These are phyloP conservation scores for Oceanodroma leucorhoa DNA, from an alignment of 2,797 vertebrate species.

Conservation along the genomic window DNA sequence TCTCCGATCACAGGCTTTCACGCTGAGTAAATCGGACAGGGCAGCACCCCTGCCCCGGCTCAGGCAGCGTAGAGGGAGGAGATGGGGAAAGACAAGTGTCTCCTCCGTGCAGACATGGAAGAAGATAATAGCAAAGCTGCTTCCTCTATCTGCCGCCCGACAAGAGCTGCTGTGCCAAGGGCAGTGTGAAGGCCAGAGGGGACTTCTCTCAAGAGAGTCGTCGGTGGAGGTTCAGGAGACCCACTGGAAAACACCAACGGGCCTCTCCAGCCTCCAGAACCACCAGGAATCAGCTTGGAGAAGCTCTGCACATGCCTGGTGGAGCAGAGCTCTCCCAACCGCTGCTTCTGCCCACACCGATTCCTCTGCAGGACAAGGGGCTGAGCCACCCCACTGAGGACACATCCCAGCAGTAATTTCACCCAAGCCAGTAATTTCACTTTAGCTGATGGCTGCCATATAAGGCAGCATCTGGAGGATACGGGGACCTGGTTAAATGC, in stretches of 20 bases:
- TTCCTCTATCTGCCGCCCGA: background rate
- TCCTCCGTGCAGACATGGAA: background rate
- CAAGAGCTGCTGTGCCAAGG: background rate
- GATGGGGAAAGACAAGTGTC: background rate
- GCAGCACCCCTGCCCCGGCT: background rate
- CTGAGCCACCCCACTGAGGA: background rate
- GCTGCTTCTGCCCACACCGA: background rate
- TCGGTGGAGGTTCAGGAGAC: background rate
- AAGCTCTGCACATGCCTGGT: background rate
- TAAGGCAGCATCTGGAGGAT: background rate
- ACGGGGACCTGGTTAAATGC: background rate
- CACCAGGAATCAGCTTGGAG: background rate
- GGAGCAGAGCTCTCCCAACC: background rate
- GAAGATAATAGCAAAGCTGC: background rate
- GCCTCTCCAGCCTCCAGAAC: background rate
- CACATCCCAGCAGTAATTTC: background rate
- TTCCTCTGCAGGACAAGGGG: background rate
- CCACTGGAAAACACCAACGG: background rate
- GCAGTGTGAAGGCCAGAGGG: background rate
- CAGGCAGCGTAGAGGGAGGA: background rate
- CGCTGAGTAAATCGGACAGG: background rate
- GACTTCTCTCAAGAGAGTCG: background rate
- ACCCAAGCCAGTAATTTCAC: background rate
- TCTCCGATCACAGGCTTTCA: background rate
- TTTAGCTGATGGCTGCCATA: background rate